A percentile compares a stretch with the other conserved stretches of the same genome.
phyloP scores from a whole-genome alignment of 2,113 vertebrate genomes.

The Canis aureus region DNA sequence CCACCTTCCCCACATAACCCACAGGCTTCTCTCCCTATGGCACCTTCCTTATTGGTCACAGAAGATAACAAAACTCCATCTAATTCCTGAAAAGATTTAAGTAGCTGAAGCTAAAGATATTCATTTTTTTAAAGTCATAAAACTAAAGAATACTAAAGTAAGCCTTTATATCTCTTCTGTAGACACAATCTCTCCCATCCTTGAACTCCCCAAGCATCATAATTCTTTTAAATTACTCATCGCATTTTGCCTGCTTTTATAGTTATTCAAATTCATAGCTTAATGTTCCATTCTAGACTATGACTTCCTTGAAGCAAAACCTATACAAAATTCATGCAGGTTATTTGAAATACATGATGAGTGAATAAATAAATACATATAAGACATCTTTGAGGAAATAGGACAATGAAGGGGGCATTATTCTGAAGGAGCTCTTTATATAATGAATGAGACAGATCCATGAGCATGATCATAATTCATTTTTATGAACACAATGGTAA shows the following conservation, averaged over 20 bases:
- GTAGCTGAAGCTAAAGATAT: neutral
- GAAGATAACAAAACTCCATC: neutral
- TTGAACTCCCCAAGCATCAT: neutral
- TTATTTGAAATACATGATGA: neutral
- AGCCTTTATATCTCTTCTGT: neutral
- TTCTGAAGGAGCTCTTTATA: neutral
- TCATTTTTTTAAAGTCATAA: neutral
- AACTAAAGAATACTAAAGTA: neutral
- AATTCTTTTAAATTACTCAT: neutral
- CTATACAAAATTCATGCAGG: neutral
- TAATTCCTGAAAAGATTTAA: neutral
- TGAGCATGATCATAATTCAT: neutral
- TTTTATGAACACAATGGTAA: neutral
- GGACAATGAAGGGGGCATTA: fast-evolving
- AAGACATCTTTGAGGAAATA: neutral
- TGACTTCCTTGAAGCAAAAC: neutral
- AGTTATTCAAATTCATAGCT: neutral
- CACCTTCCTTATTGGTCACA: too few relatives aligned
- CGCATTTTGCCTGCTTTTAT: neutral
- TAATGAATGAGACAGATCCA: neutral
- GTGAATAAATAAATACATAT: neutral
- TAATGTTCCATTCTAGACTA: neutral
- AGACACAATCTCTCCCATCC: neutral
- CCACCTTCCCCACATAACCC: neutral
- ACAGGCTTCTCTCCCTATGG: neutral